These are phyloP conservation scores for Distichodus sexfasciatus DNA, from an alignment of 2,797 vertebrate species.

Conservation along the genomic window DNA sequence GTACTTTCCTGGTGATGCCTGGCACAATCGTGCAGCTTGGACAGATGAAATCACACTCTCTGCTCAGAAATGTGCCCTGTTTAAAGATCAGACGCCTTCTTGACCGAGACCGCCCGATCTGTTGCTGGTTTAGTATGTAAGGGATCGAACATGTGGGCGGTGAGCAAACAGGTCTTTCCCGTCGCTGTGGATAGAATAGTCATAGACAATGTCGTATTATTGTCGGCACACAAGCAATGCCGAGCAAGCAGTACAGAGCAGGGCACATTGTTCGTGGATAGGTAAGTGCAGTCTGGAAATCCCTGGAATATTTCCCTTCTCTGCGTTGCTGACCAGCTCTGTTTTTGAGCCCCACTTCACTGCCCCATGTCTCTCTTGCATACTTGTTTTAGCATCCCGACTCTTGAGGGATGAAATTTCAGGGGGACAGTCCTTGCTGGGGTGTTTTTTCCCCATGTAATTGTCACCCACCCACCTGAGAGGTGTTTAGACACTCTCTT, in stretches of 20 bases:
- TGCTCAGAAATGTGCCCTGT: too few relatives aligned
- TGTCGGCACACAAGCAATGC: conserved; percentile 64
- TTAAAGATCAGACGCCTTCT: too few relatives aligned
- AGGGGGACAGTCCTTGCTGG: background rate
- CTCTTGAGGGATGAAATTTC: background rate
- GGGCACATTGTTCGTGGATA: conserved; percentile 62
- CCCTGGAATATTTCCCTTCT: conserved; percentile 56
- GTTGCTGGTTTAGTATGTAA: too few relatives aligned
- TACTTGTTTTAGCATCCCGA: background rate
- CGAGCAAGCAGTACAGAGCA: conserved; percentile 64
- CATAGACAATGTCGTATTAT: conserved; percentile 68
- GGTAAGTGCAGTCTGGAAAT: conserved; percentile 62
- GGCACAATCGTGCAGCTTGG: too few relatives aligned
- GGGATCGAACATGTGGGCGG: too few relatives aligned
- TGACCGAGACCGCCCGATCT: too few relatives aligned
- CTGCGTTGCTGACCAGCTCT: conserved; percentile 35
- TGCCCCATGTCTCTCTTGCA: background rate
- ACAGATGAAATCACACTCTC: too few relatives aligned
- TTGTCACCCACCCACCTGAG: too few relatives aligned
- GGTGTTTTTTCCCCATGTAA: background rate
- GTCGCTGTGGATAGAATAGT: conserved; percentile 46
- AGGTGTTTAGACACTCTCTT: too few relatives aligned
- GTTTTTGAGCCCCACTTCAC: background rate
- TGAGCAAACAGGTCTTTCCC: too few relatives aligned
- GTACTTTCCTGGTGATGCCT: too few relatives aligned